These are phyloP conservation scores for Oligia fasciuncula DNA, from an alignment of 2,888 invertebrate species.

Conservation along the genomic window DNA sequence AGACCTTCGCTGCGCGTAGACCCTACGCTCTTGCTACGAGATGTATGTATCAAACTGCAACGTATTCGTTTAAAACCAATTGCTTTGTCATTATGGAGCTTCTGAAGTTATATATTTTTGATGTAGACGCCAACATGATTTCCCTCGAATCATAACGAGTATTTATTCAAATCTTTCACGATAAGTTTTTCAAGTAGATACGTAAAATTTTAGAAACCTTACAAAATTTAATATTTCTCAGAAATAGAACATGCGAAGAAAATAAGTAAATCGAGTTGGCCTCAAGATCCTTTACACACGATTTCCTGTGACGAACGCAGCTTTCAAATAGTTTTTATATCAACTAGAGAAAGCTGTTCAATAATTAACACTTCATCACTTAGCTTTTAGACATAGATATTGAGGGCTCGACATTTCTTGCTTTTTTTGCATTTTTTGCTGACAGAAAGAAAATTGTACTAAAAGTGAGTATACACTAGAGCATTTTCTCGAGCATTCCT, in stretches of 20 bases:
- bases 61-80: neutral
- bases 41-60: neutral
- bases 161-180: slow-evolving; percentile 6
- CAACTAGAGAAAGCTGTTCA: slow-evolving; percentile 31
- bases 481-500: neutral
- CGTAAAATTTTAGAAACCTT: slow-evolving; percentile 23
- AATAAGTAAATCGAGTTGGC: slow-evolving; percentile 49
- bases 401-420: slow-evolving; percentile 46
- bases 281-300: slow-evolving; percentile 42
- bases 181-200: slow-evolving; percentile 1
- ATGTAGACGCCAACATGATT: neutral
- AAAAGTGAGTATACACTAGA: neutral
- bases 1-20: slow-evolving; percentile 7
- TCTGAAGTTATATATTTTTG: neutral
- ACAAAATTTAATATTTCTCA: slow-evolving; percentile 20
- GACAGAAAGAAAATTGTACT: slow-evolving; percentile 24
- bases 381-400: slow-evolving; percentile 41
- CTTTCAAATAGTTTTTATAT: slow-evolving; percentile 46
- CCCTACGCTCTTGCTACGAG: slow-evolving; percentile 9
- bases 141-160: neutral
- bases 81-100: neutral
- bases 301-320: slow-evolving; percentile 22
- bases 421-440: slow-evolving; percentile 43
- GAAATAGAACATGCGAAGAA: slow-evolving; percentile 29
- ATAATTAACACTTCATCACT: slow-evolving; percentile 62